Conservation (phyloP, 1,140 invertebrate genomes). For the Centruroides vittatus region DNA sequence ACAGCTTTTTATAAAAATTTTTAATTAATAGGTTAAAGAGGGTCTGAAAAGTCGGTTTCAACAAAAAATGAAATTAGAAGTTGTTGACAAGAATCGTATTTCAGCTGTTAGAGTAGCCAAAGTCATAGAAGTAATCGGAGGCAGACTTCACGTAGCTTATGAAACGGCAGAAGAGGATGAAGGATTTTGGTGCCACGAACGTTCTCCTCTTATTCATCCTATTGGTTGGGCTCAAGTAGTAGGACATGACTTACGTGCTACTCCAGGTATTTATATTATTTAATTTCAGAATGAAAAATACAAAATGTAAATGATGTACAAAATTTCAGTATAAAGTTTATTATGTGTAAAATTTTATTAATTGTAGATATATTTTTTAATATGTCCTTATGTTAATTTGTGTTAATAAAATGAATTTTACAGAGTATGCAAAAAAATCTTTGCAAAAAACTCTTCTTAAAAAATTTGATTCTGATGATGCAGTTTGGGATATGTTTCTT, state of each 20-base stretch:
- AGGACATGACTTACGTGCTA: conserved; percentile 70
- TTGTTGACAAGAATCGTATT: conserved; percentile 89
- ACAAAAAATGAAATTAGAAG: conserved; percentile 71
- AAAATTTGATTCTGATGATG: conserved; percentile 48
- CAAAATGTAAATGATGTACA: too few species aligned
- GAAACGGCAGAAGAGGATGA: conserved; percentile 58
- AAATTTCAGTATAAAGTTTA: too few species aligned
- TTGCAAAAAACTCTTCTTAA: conserved; percentile 30
- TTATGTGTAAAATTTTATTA: too few species aligned
- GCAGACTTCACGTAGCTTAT: conserved; percentile 77
- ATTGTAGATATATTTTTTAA: too few species aligned
- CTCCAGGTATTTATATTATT: conserved; percentile 33
- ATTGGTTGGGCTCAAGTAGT: conserved; percentile 78
- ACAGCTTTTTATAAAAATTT: too few species aligned
- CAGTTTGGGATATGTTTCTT: conserved; percentile 54
- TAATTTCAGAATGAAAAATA: not conserved
- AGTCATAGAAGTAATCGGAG: conserved; percentile 77
- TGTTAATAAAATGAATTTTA: conserved; percentile 1
- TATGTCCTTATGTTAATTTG: too few species aligned
- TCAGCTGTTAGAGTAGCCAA: conserved; percentile 78
- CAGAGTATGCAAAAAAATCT: conserved; percentile 31
- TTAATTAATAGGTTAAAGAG: conserved; percentile 22
- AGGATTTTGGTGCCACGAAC: conserved; percentile 88
- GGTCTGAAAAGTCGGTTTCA: conserved; percentile 27
- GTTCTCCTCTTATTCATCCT: conserved; percentile 84